phyloP scores from a whole-genome alignment of 2,888 invertebrate species.

The Lobophora halterata region DNA sequence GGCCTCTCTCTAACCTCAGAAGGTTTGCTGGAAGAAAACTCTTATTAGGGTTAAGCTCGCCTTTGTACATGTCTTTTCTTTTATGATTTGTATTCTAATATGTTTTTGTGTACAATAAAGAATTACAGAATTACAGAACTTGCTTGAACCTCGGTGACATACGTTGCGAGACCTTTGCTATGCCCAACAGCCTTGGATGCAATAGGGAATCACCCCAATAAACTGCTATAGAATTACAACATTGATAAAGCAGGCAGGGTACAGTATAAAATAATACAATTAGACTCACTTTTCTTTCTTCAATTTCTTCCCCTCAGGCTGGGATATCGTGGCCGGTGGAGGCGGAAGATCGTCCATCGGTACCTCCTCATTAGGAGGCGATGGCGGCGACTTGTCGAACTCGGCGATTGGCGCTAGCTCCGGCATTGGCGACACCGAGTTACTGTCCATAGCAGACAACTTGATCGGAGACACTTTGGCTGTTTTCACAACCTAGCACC shows the following conservation, averaged over 20 bases:
- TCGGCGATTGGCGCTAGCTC: constrained; percentile 85
- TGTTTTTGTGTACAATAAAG: too few relatives aligned
- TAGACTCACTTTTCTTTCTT: constrained; percentile 63
- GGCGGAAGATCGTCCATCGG: constrained; percentile 85
- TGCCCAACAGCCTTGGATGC: too few relatives aligned
- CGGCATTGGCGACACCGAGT: constrained; percentile 85
- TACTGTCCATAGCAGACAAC: constrained; percentile 83
- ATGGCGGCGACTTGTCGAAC: constrained; percentile 85
- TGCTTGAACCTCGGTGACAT: too few relatives aligned
- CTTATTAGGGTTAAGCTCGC: too few relatives aligned
- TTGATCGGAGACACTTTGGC: constrained; percentile 80
- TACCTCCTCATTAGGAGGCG: constrained; percentile 82
- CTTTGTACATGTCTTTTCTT: too few relatives aligned
- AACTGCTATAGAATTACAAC: neutral
- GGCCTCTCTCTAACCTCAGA: too few relatives aligned
- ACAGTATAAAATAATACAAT: neutral
- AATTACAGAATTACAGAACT: too few relatives aligned
- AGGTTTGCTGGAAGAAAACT: too few relatives aligned
- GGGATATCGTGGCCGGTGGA: constrained; percentile 81
- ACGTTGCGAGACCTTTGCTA: too few relatives aligned
- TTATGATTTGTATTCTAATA: too few relatives aligned
- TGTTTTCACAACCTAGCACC: constrained; percentile 46
- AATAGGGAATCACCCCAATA: too few relatives aligned
- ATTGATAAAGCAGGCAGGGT: neutral
- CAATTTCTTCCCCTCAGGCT: constrained; percentile 79